Base-by-base conservation (phyloP, 2,797 vertebrate genomes). In the Tarsius wallacei region DNA sequence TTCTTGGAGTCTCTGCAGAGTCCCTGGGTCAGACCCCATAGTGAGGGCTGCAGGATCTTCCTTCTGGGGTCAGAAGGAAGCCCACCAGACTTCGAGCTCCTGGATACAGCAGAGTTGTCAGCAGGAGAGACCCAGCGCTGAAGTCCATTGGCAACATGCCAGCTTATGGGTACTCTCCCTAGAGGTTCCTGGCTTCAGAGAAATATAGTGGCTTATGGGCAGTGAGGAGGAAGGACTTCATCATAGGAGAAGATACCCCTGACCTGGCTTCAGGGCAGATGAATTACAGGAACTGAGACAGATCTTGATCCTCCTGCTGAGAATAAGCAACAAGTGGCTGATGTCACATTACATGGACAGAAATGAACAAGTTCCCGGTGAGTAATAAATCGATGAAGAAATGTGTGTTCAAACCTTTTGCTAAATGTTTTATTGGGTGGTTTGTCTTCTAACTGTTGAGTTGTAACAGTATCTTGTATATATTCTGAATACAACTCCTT, bases 1-100 rank as follows among this genome's bases (percentile, higher is more conserved):
- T 70, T 78, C 88, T 87, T 98, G 86, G 82, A 74, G 22, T 80
- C 42, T 94, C 88, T 86, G 26, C 74, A 42, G 24, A 17, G 42
- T 47, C 22, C 80, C n/a, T 55, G 66, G 74, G 24, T 26, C 24
- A 93, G 55, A 92, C 33, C 22, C 47, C 5, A 3, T 55, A 61
- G 64, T 14, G 64, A 94, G 93, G 70, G 19, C 90, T 83, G 3
- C 21, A 84, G 31, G 47, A 71, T 81, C 78, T 91, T 87, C 33
- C 55, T 81, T 76, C 90, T 4, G 71, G 82, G 47, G 8, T 55
- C 77, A 85, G 94, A 66, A 84, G 94, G 19, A 93, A 96, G 31
- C 42, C 70, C 66, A 64, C 49, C 33, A 71, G 57, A 17, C 55
- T 66, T 63, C 8, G 7, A 24, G n/a, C 59, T 81, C 8, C 70